Conservation (phyloP, 1,140 invertebrate genomes). For the Gonioctena quinquepunctata region DNA sequence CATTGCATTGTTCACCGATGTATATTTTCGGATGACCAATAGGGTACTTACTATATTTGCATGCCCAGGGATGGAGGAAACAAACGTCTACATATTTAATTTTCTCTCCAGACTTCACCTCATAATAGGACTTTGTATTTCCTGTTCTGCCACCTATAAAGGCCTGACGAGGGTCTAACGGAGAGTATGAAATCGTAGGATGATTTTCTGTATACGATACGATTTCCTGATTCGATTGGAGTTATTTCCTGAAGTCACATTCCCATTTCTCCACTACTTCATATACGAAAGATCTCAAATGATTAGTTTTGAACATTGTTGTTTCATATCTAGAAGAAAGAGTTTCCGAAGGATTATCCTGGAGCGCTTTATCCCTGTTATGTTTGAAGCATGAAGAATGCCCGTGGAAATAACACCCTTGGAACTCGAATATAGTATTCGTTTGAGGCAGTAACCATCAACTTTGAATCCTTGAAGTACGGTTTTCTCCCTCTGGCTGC, state of each 20-base stretch:
- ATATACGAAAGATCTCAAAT: not conserved
- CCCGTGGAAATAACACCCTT: constrained; percentile 24
- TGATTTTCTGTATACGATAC: not conserved
- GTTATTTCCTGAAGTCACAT: not conserved
- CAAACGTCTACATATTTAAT: constrained; percentile 52
- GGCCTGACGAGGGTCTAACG: not conserved
- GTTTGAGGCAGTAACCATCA: constrained; percentile 7
- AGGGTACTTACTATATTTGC: constrained; percentile 48
- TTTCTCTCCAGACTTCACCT: constrained; percentile 43
- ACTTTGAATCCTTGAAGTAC: constrained; percentile 9
- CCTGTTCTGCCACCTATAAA: constrained; percentile 51
- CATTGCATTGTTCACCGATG: constrained; percentile 16
- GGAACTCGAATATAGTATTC: constrained; percentile 23
- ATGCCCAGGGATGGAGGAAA: constrained; percentile 51
- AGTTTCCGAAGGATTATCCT: not conserved
- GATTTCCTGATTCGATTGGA: not conserved
- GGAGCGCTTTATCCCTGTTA: not conserved
- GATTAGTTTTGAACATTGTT: not conserved
- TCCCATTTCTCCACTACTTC: not conserved
- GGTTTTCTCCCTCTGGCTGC: not conserved
- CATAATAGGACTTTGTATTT: constrained; percentile 47
- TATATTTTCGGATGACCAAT: constrained; percentile 47
- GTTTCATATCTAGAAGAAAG: not conserved
- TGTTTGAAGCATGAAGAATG: not conserved
- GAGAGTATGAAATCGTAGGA: not conserved